Conservation (phyloP, 2,797 vertebrate genomes). For the Coracias cyanogaster region DNA sequence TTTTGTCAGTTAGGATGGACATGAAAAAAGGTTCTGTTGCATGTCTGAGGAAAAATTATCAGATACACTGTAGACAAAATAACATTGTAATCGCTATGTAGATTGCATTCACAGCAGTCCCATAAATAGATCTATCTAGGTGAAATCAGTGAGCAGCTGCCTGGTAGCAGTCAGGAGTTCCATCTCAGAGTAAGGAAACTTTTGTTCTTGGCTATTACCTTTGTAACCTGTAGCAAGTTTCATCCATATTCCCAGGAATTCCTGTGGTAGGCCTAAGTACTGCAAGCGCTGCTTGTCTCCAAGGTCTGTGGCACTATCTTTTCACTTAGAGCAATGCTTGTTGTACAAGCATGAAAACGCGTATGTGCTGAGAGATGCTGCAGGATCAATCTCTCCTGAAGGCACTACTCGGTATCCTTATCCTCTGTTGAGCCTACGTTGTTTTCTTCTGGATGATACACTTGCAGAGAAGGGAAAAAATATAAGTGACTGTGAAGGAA, state of each 20-base stretch:
- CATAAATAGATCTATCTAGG: background rate
- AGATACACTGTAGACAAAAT: background rate
- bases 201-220: rapidly evolving
- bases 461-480: background rate
- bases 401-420: rapidly evolving
- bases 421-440: rapidly evolving
- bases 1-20: background rate
- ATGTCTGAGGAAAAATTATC: background rate
- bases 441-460: background rate
- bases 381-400: rapidly evolving
- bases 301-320: no score
- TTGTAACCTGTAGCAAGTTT: background rate
- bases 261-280: no score
- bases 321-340: background rate
- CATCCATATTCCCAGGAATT: background rate
- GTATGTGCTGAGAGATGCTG: background rate
- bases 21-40: background rate
- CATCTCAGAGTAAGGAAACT: rapidly evolving
- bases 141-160: background rate
- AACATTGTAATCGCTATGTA: background rate
- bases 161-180: background rate
- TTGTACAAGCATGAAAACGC: rapidly evolving
- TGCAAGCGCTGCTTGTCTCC: background rate
- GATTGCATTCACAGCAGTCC: background rate
- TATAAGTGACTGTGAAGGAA: background rate